Conservation (phyloP, 2,797 vertebrate species). For the Thripadectes ignobilis region DNA sequence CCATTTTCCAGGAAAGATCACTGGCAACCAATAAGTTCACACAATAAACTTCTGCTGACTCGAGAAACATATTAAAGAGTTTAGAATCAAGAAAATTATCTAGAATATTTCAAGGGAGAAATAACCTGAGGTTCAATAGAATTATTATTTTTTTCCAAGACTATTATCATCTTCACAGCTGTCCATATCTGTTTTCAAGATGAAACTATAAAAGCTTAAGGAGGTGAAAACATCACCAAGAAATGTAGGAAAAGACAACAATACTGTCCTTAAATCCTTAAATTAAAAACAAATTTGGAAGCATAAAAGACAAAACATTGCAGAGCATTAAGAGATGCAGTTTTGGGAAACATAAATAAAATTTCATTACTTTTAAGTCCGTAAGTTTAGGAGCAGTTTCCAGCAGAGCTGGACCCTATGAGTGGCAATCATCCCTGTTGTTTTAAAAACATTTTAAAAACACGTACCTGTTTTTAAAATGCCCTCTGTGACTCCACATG, state of each 20-base stretch:
- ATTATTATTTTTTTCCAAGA: background rate
- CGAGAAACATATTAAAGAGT: slow-evolving; percentile 16
- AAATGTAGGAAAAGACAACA: background rate
- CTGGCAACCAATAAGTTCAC: background rate
- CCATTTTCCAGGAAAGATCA: background rate
- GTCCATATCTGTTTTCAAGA: background rate
- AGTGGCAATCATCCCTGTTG: background rate
- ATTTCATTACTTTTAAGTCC: background rate
- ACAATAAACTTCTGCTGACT: slow-evolving; percentile 26
- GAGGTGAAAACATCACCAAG: background rate
- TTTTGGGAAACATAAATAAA: background rate
- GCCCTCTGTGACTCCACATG: background rate
- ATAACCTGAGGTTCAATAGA: slow-evolving; percentile 30
- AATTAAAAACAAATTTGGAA: slow-evolving; percentile 24
- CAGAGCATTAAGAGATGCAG: background rate
- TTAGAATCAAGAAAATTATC: background rate
- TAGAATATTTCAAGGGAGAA: slow-evolving; percentile 14
- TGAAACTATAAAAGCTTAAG: background rate
- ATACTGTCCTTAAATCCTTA: background rate
- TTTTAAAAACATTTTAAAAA: background rate
- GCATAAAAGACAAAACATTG: background rate
- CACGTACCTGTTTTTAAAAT: background rate
- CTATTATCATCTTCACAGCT: background rate
- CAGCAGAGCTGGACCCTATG: background rate
- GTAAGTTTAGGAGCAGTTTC: background rate